Evolutionary conservation across 2,113 vertebrate species (phyloP).

Genomic region (Vanacampus margaritifer): DNA sequence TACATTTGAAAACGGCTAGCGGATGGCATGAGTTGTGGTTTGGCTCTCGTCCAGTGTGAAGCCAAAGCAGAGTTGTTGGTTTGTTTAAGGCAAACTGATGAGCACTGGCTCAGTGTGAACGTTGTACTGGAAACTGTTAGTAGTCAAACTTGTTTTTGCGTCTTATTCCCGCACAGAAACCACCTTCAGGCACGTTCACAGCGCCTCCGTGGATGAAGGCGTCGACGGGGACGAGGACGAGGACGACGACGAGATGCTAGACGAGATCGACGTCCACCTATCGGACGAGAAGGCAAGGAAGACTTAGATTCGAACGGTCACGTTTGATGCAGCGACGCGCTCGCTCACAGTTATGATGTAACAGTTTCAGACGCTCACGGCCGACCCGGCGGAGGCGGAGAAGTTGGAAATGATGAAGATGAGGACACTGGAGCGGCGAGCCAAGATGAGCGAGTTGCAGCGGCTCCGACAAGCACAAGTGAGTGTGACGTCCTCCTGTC

Average conservation of each 20-base stretch:
- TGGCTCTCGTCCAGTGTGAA: too few relatives aligned
- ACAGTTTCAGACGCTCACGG: conserved; percentile 47
- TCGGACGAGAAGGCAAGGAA: conserved; percentile 62
- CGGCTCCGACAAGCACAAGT: conserved; percentile 88
- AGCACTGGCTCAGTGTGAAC: too few relatives aligned
- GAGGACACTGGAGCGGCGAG: conserved; percentile 76
- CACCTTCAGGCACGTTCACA: conserved; percentile 35
- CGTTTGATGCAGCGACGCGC: background rate
- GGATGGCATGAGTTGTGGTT: too few relatives aligned
- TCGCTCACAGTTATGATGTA: background rate
- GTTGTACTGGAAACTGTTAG: too few relatives aligned
- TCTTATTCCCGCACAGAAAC: conserved; percentile 38
- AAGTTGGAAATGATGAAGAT: conserved; percentile 76
- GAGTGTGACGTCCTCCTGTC: conserved; percentile 5
- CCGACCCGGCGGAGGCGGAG: conserved; percentile 54
- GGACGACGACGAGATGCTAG: conserved; percentile 12
- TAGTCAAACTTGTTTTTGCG: background rate
- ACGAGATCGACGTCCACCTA: conserved; percentile 43
- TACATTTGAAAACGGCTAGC: too few relatives aligned
- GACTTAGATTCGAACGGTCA: background rate
- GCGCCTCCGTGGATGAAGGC: conserved; percentile 58
- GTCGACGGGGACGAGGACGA: conserved; percentile 64
- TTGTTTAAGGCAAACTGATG: too few relatives aligned
- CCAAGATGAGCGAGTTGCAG: conserved; percentile 80
- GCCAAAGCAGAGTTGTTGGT: too few relatives aligned